Evolutionary conservation across 2,888 invertebrate genomes (phyloP).

Genomic region (Polia nebulosa): DNA sequence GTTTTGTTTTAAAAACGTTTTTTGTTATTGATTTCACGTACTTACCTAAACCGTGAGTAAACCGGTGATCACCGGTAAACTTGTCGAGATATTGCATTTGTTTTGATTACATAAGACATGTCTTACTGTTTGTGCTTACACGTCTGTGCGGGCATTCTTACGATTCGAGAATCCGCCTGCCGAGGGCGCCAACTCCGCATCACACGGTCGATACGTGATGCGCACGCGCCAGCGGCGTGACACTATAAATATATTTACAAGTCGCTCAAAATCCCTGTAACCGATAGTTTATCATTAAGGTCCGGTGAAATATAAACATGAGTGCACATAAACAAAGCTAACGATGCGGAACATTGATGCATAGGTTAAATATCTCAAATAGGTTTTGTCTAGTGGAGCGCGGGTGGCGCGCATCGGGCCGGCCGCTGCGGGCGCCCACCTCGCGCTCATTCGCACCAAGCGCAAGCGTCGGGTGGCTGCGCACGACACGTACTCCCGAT

Average conservation of each 20-base stretch:
- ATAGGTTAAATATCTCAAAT: slow-evolving; percentile 80
- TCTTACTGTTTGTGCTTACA: slow-evolving; percentile 63
- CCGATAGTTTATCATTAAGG: slow-evolving; percentile 77
- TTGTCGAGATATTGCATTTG: slow-evolving; percentile 43
- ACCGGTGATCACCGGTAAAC: slow-evolving; percentile 22
- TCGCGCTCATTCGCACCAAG: slow-evolving; percentile 80
- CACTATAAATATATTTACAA: slow-evolving; percentile 79
- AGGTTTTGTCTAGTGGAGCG: slow-evolving; percentile 74
- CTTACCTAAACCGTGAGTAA: not conserved
- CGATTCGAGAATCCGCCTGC: slow-evolving; percentile 64
- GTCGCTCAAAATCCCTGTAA: slow-evolving; percentile 73
- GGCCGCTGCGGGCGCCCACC: slow-evolving; percentile 70
- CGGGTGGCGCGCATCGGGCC: slow-evolving; percentile 66
- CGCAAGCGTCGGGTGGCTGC: slow-evolving; percentile 83
- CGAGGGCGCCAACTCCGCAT: slow-evolving; percentile 78
- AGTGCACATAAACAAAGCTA: slow-evolving; percentile 78
- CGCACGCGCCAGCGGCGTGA: slow-evolving; percentile 83
- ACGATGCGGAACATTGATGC: slow-evolving; percentile 72
- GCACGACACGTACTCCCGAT: slow-evolving; percentile 64
- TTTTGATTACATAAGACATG: slow-evolving; percentile 62
- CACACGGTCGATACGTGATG: slow-evolving; percentile 81
- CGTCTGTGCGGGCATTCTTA: slow-evolving; percentile 58
- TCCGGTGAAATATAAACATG: slow-evolving; percentile 78
- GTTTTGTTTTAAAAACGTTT: not conserved
- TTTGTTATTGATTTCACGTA: not conserved